Base-by-base conservation (phyloP, 2,113 vertebrate species). In the Misgurnus mizolepis region DNA sequence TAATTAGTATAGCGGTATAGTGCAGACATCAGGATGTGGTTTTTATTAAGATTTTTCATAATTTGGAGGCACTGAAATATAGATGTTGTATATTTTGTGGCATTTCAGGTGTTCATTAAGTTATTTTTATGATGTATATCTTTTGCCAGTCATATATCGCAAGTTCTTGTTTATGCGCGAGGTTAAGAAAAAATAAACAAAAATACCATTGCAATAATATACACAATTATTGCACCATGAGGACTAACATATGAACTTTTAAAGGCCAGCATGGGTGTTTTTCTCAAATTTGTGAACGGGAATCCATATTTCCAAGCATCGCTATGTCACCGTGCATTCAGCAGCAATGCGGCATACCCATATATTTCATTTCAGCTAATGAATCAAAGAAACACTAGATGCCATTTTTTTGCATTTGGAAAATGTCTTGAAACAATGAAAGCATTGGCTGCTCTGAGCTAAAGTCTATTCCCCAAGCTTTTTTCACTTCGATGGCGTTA, bases 321-420 rank as follows among this genome's bases (percentile, higher is more conserved):
- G 15, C 34, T 18, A 50, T 47, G 66, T 80, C 71, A 65, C 80
- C 68, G 8, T 41, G 17, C 43, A 56, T 41, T 40, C 22, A 64
- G 67, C n/a, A 17, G 41, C 43, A 18, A 47, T 78, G 34, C 43
- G 64, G 41, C 47, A 45, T 62, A 65, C 49, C 3, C 4, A 41
- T 40, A 58, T 56, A 6, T 58, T 67, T 66, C 7, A 10, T 79
- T 84, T 62, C 45, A 43, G 34, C 65, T 76, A 76, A 84, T 79
- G 76, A 76, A 58, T 17, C 43, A 34, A 67, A 9, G 62, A 79
- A 58, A 82, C 56, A 56, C 78, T 62, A 6, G 75, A 74, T 74
- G 68, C 71, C 58, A 34, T 69, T 81, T 69, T 75, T 65, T 78
- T 45, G 45, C 62, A 49, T 75, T 60, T 66, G 22, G 39, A 73